phyloP scores from a whole-genome alignment of 2,888 invertebrate species.

The Belgica antarctica region DNA sequence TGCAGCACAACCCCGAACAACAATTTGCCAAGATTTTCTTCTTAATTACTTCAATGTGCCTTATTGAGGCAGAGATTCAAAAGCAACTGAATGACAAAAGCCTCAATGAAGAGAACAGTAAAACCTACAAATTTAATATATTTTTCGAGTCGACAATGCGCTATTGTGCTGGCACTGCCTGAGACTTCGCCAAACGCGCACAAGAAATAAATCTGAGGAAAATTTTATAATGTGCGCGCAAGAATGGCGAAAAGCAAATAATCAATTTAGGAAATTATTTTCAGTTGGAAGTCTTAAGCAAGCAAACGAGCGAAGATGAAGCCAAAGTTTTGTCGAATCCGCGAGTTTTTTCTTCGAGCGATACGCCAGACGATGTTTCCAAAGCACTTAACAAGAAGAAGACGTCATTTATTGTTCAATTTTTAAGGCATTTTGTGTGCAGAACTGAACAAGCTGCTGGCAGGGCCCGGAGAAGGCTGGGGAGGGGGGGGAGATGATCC shows the following conservation, averaged over 20 bases:
- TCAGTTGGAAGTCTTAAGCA: slow-evolving; percentile 14
- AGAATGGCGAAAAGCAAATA: slow-evolving; percentile 39
- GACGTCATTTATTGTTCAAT: slow-evolving; percentile 36
- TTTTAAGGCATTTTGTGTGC: background rate
- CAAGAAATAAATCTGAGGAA: slow-evolving; percentile 26
- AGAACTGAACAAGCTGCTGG: background rate
- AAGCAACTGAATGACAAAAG: no score
- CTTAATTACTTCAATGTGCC: slow-evolving; percentile 7
- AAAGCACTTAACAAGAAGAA: slow-evolving; percentile 10
- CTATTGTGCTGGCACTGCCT: background rate
- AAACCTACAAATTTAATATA: no score
- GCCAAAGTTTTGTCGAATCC: slow-evolving; percentile 1
- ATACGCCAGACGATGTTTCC: slow-evolving; percentile 28
- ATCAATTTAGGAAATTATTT: slow-evolving; percentile 42
- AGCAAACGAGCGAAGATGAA: no score
- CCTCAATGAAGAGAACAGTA: background rate
- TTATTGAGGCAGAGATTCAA: background rate
- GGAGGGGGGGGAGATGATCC: no score
- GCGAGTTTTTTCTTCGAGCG: background rate
- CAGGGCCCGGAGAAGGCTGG: background rate
- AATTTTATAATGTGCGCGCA: slow-evolving; percentile 7
- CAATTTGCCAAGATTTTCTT: no score
- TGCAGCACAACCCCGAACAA: no score
- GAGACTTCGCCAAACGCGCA: background rate
- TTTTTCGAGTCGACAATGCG: background rate